Evolutionary conservation across 2,797 vertebrate species (phyloP).

Genomic region (Lepus oiostolus): DNA sequence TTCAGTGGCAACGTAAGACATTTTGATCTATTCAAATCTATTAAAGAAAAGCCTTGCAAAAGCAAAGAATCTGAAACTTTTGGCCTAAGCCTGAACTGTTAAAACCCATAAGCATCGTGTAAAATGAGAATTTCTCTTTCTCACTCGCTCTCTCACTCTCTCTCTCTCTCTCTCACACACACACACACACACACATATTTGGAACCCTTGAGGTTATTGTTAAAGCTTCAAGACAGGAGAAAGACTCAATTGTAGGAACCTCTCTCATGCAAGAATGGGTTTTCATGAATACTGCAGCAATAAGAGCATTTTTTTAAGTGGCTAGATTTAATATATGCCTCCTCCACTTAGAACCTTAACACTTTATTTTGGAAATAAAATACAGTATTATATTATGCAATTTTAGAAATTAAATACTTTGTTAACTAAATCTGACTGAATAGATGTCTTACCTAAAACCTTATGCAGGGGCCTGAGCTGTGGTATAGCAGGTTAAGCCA

Average conservation of each 20-base stretch:
- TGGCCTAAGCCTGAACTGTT: not conserved
- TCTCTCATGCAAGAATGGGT: constrained; percentile 43
- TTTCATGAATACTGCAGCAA: constrained; percentile 47
- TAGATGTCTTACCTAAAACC: constrained; percentile 49
- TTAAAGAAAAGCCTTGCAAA: constrained; percentile 58
- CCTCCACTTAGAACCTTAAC: not conserved
- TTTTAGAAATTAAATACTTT: constrained; percentile 52
- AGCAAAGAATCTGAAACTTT: constrained; percentile 64
- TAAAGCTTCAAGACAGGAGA: constrained; percentile 56
- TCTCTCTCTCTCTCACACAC: not conserved
- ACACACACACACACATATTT: not conserved
- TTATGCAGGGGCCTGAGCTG: not conserved
- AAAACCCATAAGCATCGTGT: not conserved
- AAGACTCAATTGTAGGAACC: constrained; percentile 12
- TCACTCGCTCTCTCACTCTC: not conserved
- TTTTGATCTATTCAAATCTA: constrained; percentile 71
- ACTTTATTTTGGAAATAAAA: constrained; percentile 29
- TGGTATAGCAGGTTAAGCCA: too few species aligned
- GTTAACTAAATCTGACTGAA: constrained; percentile 27
- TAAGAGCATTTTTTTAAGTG: not conserved
- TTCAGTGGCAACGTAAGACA: constrained; percentile 62
- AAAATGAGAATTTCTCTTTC: not conserved
- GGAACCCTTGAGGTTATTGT: constrained; percentile 39
- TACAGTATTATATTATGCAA: constrained; percentile 12
- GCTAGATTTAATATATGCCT: not conserved